Percentiles rank a stretch among this genome's conserved stretches.
Conservation (phyloP, 2,888 invertebrate genomes). For the Zootermopsis nevadensis region DNA sequence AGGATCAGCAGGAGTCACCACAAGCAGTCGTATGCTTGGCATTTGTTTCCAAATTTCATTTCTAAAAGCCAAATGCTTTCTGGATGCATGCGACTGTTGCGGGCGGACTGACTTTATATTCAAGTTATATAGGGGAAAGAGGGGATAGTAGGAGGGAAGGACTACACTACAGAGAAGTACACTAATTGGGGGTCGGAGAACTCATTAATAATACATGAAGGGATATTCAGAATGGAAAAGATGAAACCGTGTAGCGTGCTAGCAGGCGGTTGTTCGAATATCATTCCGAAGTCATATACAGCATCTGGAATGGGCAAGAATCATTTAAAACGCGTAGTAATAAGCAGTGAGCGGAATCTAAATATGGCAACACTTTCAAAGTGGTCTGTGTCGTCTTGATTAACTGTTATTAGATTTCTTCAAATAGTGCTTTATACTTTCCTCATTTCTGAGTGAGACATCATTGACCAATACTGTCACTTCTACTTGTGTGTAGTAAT, state of each 20-base stretch:
- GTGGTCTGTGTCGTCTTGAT: not conserved
- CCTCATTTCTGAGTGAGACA: too few species aligned
- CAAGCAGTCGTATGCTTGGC: slow-evolving; percentile 19
- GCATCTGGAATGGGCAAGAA: slow-evolving; percentile 13
- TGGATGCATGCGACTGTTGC: not conserved
- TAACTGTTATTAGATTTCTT: too few species aligned
- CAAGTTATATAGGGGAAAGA: not conserved
- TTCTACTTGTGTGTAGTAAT: too few species aligned
- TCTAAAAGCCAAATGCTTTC: slow-evolving; percentile 6
- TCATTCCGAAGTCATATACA: not conserved
- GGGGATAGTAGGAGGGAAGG: not conserved
- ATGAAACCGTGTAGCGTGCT: not conserved
- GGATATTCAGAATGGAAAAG: slow-evolving; percentile 26
- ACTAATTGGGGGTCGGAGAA: slow-evolving; percentile 45
- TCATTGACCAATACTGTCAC: too few species aligned
- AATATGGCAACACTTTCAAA: not conserved
- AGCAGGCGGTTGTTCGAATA: slow-evolving; percentile 16
- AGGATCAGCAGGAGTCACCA: slow-evolving; percentile 11
- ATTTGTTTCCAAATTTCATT: slow-evolving; percentile 30
- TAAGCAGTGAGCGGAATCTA: not conserved
- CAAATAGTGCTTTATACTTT: too few species aligned
- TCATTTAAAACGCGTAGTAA: not conserved
- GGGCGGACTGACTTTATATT: slow-evolving; percentile 8
- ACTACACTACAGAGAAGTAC: slow-evolving; percentile 6
- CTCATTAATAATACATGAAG: slow-evolving; percentile 49